These are phyloP conservation scores for Collichthys lucidus DNA, from an alignment of 2,113 vertebrate genomes.

Conservation along the genomic window DNA sequence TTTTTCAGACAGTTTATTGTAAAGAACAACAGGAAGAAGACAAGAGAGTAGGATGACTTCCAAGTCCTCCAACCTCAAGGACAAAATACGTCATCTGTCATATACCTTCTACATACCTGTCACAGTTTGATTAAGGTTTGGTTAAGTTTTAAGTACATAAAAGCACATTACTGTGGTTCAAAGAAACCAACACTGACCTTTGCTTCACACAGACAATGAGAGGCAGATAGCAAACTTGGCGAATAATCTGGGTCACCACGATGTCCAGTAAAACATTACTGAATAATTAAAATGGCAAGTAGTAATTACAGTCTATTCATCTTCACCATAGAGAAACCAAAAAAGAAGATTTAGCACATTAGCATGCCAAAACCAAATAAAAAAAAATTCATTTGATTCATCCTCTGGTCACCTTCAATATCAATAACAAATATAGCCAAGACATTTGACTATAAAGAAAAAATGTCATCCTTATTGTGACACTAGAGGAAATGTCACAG, in stretches of 20 bases:
- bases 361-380: background rate
- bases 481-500: background rate
- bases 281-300: background rate
- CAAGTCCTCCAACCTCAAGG: background rate
- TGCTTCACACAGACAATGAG: too few species aligned
- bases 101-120: background rate
- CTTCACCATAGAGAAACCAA: background rate
- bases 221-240: too few species aligned
- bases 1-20: slow-evolving; percentile 1
- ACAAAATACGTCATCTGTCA: background rate
- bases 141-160: background rate
- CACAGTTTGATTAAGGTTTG: too few species aligned
- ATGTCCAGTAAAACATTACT: background rate
- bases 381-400: background rate
- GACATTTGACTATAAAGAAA: background rate
- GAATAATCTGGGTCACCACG: too few species aligned
- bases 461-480: background rate
- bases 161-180: too few species aligned
- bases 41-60: background rate
- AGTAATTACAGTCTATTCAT: background rate
- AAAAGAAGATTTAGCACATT: background rate
- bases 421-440: background rate
- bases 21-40: background rate
- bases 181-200: too few species aligned
- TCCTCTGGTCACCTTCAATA: background rate